Base-by-base conservation (phyloP, 2,797 vertebrate genomes). In the Tenualosa ilisha region DNA sequence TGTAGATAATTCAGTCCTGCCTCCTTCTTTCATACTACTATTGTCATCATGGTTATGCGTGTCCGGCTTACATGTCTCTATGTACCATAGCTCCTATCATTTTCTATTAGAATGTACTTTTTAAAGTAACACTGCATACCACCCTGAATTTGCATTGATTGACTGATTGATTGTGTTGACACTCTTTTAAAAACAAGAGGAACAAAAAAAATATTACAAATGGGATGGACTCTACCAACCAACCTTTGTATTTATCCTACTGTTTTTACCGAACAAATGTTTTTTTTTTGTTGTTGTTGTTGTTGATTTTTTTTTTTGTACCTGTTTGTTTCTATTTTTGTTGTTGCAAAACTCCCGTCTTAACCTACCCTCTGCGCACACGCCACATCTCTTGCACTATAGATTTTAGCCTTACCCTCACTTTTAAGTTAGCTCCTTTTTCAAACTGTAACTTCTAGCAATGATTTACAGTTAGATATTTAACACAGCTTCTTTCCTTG, bases 261-360 rank as follows among this genome's bases (percentile, higher is more conserved):
- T 96, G 95, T 96, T 96, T 96, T 94, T 96, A 96, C 95, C 94
- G 87, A 94, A 91, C 92, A 94, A 95, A 92, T 95, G 95, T 95
- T 89, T 91, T 93, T 91, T 93, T 31, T 31, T 31, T 79, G 92
- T 90, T 61, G 26, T 91, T 31, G 31, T 90, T 90, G 31, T 93
- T 94, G 91, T 92, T 92, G n/a, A n/a, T 49, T 49, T 91, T 89
- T 89, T 91, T 93, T 79, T 92, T 90, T 61, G 26, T 91, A 83
- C 85, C 89, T 88, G 72, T 88, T 89, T 86, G 59, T 63, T 81
- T 82, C 85, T 84, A 88, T 75, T 86, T 89, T 92, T 86, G 22
- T 93, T 93, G 90, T 88, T 91, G 91, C 94, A 90, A 54, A 86
- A 89, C 91, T 92, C 93, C 91, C 90, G 89, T 92, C 92, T 91